phyloP scores from a whole-genome alignment of 2,113 vertebrate genomes.

The Galemys pyrenaicus region DNA sequence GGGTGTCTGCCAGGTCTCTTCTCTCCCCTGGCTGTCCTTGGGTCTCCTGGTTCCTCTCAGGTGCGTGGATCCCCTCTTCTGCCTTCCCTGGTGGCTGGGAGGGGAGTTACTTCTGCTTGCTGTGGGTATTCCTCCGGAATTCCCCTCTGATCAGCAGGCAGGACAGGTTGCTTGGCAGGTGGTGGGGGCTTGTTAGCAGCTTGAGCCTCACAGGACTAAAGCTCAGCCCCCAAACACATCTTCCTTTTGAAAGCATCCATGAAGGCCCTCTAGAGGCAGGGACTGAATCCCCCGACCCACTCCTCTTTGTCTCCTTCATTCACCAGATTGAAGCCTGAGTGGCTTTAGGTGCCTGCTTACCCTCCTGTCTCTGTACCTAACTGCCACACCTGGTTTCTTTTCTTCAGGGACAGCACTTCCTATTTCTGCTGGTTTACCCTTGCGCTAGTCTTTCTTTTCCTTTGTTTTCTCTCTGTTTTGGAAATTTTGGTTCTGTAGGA shows the following conservation, averaged over 20 bases:
- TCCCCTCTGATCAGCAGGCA: constrained; percentile 56
- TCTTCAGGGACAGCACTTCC: constrained; percentile 4
- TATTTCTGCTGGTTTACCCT: background rate
- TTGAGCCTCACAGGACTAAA: background rate
- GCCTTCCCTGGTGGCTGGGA: background rate
- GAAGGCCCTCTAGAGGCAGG: constrained; percentile 75
- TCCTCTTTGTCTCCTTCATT: constrained; percentile 71
- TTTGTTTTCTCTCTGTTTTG: constrained; percentile 21
- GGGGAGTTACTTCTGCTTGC: constrained; percentile 60
- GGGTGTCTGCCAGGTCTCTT: constrained; percentile 19
- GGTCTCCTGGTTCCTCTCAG: background rate
- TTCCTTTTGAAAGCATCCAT: constrained; percentile 39
- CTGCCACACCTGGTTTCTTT: constrained; percentile 13
- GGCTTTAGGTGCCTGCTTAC: background rate
- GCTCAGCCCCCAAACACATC: constrained; percentile 27
- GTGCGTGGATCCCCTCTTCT: background rate
- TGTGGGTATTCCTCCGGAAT: constrained; percentile 69
- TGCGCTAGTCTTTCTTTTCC: background rate
- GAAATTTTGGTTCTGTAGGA: constrained; percentile 30
- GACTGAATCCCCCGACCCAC: constrained; percentile 55
- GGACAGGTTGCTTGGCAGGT: constrained; percentile 59
- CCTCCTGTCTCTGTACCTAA: background rate
- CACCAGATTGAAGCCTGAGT: background rate
- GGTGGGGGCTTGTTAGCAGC: constrained; percentile 37
- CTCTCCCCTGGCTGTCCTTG: constrained; percentile 66